Evolutionary conservation across 2,797 vertebrate species (phyloP), one percentile per base, ranked within the genome.

Genomic region (Urosaurus nigricauda): DNA sequence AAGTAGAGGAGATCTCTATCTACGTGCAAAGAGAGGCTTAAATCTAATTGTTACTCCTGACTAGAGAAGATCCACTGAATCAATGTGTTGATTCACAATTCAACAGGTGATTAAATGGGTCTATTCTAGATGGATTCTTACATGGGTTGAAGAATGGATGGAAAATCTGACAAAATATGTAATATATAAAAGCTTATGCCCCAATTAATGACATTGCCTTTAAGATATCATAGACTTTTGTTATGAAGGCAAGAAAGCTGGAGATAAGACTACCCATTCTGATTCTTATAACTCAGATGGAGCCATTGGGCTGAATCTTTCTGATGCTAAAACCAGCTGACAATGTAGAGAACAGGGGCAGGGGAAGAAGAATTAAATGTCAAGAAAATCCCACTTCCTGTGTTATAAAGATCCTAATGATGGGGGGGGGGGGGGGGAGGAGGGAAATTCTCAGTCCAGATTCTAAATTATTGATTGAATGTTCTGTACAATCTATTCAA

Each of bases 341-440:
- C 71, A 43, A 32, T 21, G 11, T 14, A 56, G 53, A 56, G 32
- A 47, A 91, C 58, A 73, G 84, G 90, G 80, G 89, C 63, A 77
- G 84, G 90, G 78, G 89, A 79, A 35, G 47, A 1, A 60, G 26
- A 81, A 92, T 65, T 14, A 24, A 88, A 56, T 84, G 91, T 91
- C 21, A 94, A 16, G 70, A 93, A 94, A 94, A 92, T 92, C 89
- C 84, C 16, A 9, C 73, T 16, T 83, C 1, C 91, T 51, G 47
- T 8, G 47, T 51, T 92, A 19, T 90, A 84, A 89, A 86, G 73
- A 77, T 65, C 70, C 21, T 91, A 93, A 91, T 40, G 53, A 92
- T 83, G 77, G 65, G 87, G 93, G 91, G 86, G 92, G 94, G 80
- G 77, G 65, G 87, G 93, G 91, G 86, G 92, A 94, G 80, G 88